A percentile compares a stretch with the other conserved stretches of the same genome.
Conservation (phyloP, 2,797 vertebrate species). For the Pseudocheirus occidentalis region DNA sequence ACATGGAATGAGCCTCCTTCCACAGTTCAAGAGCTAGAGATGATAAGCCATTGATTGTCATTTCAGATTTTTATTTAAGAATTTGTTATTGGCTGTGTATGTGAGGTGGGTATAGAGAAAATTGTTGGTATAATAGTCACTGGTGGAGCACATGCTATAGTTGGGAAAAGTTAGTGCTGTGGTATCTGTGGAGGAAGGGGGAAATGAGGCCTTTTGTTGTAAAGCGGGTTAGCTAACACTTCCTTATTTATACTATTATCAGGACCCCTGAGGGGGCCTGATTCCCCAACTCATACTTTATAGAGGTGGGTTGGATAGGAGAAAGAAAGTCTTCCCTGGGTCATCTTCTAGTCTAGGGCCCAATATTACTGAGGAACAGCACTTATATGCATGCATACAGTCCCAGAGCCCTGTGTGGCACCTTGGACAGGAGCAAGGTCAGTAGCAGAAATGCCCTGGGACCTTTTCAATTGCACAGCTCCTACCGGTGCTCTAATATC, state of each 20-base stretch:
- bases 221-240: constrained; percentile 15
- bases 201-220: constrained; percentile 44
- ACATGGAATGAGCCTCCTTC: neutral
- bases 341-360: neutral
- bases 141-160: constrained; percentile 53
- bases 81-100: constrained; percentile 70
- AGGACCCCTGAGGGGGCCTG: neutral
- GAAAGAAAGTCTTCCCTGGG: neutral
- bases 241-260: constrained; percentile 15
- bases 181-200: neutral
- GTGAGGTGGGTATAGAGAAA: constrained; percentile 42
- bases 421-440: neutral
- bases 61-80: constrained; percentile 56
- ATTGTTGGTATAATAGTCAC: constrained; percentile 58
- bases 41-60: neutral
- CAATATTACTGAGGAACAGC: neutral
- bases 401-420: neutral
- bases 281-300: neutral
- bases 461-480: neutral
- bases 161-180: constrained; percentile 44
- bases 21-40: neutral
- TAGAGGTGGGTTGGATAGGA: neutral
- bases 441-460: neutral
- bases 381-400: neutral
- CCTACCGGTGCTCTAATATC: neutral